Percentiles rank a stretch among this genome's conserved stretches.
Conservation (phyloP, 2,888 invertebrate genomes). For the Brachynemurus nebulosus region DNA sequence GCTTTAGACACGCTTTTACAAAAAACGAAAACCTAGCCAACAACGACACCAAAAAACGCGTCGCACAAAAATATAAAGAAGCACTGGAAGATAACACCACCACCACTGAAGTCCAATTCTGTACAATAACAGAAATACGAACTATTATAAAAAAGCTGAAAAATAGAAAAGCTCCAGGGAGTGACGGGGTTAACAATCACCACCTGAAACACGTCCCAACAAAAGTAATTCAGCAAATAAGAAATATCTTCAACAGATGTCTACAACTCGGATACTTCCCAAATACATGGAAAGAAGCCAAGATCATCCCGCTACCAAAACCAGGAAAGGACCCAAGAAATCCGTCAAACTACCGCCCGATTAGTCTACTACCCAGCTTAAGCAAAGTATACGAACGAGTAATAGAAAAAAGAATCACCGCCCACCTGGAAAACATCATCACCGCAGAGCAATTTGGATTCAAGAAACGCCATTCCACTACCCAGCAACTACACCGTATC, state of each 20-base stretch:
- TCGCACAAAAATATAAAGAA: too few species aligned
- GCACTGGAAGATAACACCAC: too few species aligned
- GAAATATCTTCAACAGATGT: constrained; percentile 12
- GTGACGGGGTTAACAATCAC: constrained; percentile 7
- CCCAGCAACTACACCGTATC: constrained; percentile 19
- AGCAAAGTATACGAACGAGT: constrained; percentile 19
- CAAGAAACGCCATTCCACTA: constrained; percentile 18
- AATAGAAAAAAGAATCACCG: constrained; percentile 12
- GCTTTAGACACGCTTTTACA: too few species aligned
- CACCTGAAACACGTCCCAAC: constrained; percentile 1
- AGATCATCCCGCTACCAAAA: constrained; percentile 12
- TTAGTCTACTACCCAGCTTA: constrained; percentile 18
- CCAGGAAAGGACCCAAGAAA: constrained; percentile 9
- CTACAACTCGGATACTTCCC: constrained; percentile 12
- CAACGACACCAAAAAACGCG: too few species aligned
- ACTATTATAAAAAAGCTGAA: constrained; percentile 1
- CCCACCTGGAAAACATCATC: constrained; percentile 10
- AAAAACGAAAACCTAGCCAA: too few species aligned
- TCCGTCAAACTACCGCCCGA: constrained; percentile 19
- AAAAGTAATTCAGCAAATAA: constrained; percentile 10
- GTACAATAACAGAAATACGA: background rate
- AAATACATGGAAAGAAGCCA: constrained; percentile 12
- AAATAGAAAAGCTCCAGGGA: constrained; percentile 9
- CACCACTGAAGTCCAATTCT: too few species aligned
- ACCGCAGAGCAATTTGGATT: constrained; percentile 21